phyloP scores from a whole-genome alignment of 2,113 vertebrate genomes.

The Ochotona curzoniae region DNA sequence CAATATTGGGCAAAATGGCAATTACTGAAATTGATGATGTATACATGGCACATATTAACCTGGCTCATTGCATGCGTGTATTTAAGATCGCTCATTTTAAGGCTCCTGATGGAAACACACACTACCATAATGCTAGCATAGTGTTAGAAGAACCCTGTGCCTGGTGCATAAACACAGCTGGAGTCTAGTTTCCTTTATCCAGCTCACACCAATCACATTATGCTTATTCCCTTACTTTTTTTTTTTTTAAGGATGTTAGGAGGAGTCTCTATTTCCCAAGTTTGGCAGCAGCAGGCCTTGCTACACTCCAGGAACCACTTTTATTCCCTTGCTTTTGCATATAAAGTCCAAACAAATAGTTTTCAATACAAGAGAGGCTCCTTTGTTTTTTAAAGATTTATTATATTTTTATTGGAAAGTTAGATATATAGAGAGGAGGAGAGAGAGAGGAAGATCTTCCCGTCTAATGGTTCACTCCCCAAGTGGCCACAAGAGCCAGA shows the following conservation, averaged over 20 bases:
- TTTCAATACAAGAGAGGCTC: background rate
- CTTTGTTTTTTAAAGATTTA: background rate
- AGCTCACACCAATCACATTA: background rate
- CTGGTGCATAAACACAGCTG: background rate
- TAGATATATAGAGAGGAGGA: too few species aligned
- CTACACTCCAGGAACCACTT: too few species aligned
- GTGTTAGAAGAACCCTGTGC: background rate
- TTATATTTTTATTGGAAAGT: too few species aligned
- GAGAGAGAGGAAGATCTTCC: too few species aligned
- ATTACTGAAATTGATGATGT: conserved; percentile 30
- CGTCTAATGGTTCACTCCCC: too few species aligned
- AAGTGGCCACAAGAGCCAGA: too few species aligned
- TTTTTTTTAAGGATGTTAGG: too few species aligned
- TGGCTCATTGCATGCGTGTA: background rate
- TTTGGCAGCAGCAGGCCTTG: too few species aligned
- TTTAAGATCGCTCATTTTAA: conserved; percentile 1
- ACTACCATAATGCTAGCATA: background rate
- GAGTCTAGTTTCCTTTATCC: background rate
- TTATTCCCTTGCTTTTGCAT: too few species aligned
- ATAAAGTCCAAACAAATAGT: background rate
- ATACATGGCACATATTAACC: background rate
- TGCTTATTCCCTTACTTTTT: conserved; percentile 4
- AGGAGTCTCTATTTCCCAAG: too few species aligned
- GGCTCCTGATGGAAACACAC: background rate
- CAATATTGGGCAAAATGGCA: background rate